Evolutionary conservation across 2,797 vertebrate species (phyloP).

Genomic region (Crocidura indochinensis): DNA sequence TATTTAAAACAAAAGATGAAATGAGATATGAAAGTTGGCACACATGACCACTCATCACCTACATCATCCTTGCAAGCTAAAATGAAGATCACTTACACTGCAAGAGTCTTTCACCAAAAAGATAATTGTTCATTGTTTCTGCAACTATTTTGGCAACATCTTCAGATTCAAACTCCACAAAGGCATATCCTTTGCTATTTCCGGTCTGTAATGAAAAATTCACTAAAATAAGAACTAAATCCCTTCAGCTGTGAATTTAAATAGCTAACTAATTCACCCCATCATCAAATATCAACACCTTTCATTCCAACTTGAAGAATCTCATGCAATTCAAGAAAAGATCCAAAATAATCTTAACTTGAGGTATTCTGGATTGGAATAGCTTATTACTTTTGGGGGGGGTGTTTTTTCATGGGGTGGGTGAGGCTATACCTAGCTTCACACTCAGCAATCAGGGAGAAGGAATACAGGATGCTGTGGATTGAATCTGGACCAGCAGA

Average conservation of each 20-base stretch:
- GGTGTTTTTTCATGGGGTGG: too few relatives aligned
- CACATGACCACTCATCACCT: background rate
- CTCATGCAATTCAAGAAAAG: background rate
- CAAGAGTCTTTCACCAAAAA: slow-evolving; percentile 96
- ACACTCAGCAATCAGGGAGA: too few relatives aligned
- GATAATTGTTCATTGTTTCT: slow-evolving; percentile 98
- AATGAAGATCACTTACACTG: slow-evolving; percentile 92
- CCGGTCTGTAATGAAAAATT: slow-evolving; percentile 93
- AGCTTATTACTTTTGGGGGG: too few relatives aligned
- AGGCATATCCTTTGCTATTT: slow-evolving; percentile 95
- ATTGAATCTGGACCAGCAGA: too few relatives aligned
- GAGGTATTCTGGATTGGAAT: background rate
- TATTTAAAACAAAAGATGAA: too few relatives aligned
- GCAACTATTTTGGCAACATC: slow-evolving; percentile 98
- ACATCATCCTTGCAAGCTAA: background rate
- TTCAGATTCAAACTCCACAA: slow-evolving; percentile 96
- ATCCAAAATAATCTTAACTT: background rate
- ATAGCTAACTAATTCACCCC: background rate
- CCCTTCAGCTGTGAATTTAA: background rate
- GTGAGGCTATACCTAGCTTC: too few relatives aligned
- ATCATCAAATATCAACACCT: background rate
- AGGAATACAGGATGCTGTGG: too few relatives aligned
- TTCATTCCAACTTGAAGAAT: background rate
- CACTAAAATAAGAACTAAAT: background rate
- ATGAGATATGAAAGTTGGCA: too few relatives aligned